Percentiles rank a stretch among this genome's conserved stretches.
phyloP scores from a whole-genome alignment of 2,797 vertebrate species.

The Neosilurus mollespiculum region DNA sequence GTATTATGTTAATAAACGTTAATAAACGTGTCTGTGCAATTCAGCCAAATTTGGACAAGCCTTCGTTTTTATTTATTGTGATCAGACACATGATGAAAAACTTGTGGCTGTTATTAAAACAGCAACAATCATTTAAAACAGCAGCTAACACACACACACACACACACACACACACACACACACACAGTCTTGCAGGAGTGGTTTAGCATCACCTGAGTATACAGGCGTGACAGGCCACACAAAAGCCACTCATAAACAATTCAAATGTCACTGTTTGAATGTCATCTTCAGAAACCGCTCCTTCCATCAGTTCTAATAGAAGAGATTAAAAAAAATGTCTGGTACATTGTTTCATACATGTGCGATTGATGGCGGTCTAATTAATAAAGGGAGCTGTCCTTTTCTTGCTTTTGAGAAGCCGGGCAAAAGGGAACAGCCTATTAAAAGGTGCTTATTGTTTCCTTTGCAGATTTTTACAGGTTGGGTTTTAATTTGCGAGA shows the following conservation, averaged over 20 bases:
- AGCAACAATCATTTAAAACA: background rate
- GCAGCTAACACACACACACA: background rate
- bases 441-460: conserved; percentile 99
- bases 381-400: conserved; percentile 96
- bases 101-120: background rate
- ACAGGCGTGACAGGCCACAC: conserved; percentile 65
- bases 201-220: conserved; percentile 37
- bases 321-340: conserved; percentile 67
- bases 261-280: conserved; percentile 99
- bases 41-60: background rate
- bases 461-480: conserved; percentile 97
- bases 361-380: conserved; percentile 97
- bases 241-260: conserved; percentile 93
- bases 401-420: conserved; percentile 85
- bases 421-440: conserved; percentile 92
- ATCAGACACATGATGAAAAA: background rate
- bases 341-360: conserved; percentile 88
- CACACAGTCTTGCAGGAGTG: conserved; percentile 39
- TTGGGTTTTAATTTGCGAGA: conserved; percentile 99
- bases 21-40: background rate
- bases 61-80: background rate
- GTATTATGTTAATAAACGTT: background rate
- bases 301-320: conserved; percentile 85
- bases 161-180: conserved; percentile 32
- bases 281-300: conserved; percentile 91